These are phyloP conservation scores for Cetoscarus ocellatus DNA, from an alignment of 2,797 vertebrate species.

Conservation along the genomic window DNA sequence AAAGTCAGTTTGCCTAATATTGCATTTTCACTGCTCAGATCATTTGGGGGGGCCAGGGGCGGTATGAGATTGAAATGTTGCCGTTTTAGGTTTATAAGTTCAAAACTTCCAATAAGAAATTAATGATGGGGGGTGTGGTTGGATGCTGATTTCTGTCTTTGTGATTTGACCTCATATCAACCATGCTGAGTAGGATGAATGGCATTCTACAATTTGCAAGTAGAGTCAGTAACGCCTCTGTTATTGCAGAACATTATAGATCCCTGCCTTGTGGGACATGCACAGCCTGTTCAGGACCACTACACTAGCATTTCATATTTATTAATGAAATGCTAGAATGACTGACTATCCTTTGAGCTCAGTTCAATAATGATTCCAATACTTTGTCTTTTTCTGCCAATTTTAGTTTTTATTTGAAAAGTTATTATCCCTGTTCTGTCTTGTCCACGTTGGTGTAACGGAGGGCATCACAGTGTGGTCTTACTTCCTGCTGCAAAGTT, in stretches of 20 bases:
- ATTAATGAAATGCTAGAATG: neutral
- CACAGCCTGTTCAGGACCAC: neutral
- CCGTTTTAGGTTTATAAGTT: conserved; percentile 41
- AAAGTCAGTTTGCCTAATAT: conserved; percentile 78
- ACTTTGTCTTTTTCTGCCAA: too few relatives aligned
- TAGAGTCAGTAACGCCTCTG: conserved; percentile 10
- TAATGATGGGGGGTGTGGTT: conserved; percentile 5
- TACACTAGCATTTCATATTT: neutral
- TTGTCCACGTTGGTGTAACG: too few relatives aligned
- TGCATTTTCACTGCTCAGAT: conserved; percentile 47
- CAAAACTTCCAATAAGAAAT: conserved; percentile 31
- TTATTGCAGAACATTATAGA: conserved; percentile 1
- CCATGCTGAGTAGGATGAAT: conserved; percentile 7
- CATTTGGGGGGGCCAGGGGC: conserved; percentile 43
- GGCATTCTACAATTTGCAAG: neutral
- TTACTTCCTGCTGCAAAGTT: too few relatives aligned
- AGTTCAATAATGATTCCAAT: too few relatives aligned
- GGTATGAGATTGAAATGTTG: conserved; percentile 50
- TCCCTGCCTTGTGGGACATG: neutral
- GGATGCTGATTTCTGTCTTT: conserved; percentile 35
- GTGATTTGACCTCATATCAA: conserved; percentile 19
- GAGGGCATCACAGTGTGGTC: too few relatives aligned
- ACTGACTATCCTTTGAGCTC: neutral
- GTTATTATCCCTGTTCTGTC: neutral
- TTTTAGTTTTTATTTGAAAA: too few relatives aligned